These are phyloP conservation scores for Gasteruption jaculator DNA, from an alignment of 2,888 invertebrate species.

Conservation along the genomic window DNA sequence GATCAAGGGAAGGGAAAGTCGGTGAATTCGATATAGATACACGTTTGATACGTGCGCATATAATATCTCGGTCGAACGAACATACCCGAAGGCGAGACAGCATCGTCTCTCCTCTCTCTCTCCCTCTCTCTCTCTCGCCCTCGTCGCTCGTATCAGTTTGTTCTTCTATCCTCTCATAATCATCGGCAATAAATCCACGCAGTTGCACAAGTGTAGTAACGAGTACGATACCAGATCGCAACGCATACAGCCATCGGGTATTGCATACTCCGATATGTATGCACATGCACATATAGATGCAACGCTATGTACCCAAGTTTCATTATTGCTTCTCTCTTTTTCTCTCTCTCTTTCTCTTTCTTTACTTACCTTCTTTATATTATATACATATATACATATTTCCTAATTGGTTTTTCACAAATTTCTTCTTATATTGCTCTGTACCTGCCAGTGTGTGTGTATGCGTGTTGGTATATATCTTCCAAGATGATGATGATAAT, in stretches of 20 bases:
- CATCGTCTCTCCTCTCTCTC: too few relatives aligned
- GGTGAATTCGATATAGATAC: too few relatives aligned
- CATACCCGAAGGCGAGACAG: too few relatives aligned
- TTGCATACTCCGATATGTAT: too few relatives aligned
- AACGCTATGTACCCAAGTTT: too few relatives aligned
- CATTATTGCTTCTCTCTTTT: slow-evolving; percentile 10
- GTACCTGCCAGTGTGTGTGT: too few relatives aligned
- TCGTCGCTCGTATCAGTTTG: background rate
- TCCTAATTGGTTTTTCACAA: background rate
- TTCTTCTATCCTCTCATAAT: slow-evolving; percentile 46
- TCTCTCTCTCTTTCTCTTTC: background rate
- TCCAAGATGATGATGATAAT: too few relatives aligned
- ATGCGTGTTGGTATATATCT: too few relatives aligned
- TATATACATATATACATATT: background rate
- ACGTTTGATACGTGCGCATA: background rate
- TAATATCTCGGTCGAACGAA: background rate
- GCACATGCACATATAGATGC: too few relatives aligned
- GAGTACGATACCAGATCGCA: slow-evolving; percentile 50
- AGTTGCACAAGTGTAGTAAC: slow-evolving; percentile 53
- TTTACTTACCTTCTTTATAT: background rate
- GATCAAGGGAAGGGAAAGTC: too few relatives aligned
- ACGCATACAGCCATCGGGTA: slow-evolving; percentile 47
- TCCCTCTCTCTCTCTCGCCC: background rate
- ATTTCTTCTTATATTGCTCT: background rate
- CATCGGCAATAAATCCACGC: slow-evolving; percentile 50